Evolutionary conservation across 1,140 invertebrate genomes (phyloP), one percentile per base, ranked within the genome.

Genomic region (Drosophila subobscura): DNA sequence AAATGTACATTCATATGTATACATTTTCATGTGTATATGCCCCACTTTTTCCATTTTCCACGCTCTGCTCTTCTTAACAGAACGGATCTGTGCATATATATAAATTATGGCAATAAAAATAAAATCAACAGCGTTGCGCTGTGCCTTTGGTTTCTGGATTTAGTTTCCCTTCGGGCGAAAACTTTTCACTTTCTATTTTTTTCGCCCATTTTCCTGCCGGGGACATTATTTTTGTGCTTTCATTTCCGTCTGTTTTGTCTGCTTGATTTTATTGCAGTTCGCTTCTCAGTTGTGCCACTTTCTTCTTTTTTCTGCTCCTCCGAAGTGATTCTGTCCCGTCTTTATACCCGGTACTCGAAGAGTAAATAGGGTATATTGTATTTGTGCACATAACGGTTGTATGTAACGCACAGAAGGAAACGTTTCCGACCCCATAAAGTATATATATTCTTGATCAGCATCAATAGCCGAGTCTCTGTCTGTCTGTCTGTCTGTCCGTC

Each of bases 91-190:
- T 16, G 49, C 47, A 53, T 59, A 67, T 59, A 67, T 77, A 88
- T 88, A 88, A 88, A 88, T 88, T 83, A 88, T 88, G 72, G 75
- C 75, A 83, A 88, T 88, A 88, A 88, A 86, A 86, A 85, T 78
- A 78, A 80, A 86, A 88, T 83, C 74, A 86, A 71, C 71, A 76
- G 44, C 4, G 59, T 52, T 56, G 41, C 3, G 56, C 52, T 56
- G 45, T 33, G 61, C 40, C 64, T 78, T 59, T 54, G 42, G 14
- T 64, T 46, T 45, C 42, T 56, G 49, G 53, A 41, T 65, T 72
- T 65, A 73, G 66, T 59, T 72, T 55, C 22, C 49, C 37, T 77
- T 67, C 3, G 45, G 37, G 51, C 2, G 33, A 45, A 65, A 76
- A 77, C 52, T 86, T 80, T 85, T 70, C 54, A 81, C 81, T 85